These are phyloP conservation scores for Cotesia vestalis DNA, from an alignment of 1,140 invertebrate genomes.

Conservation along the genomic window DNA sequence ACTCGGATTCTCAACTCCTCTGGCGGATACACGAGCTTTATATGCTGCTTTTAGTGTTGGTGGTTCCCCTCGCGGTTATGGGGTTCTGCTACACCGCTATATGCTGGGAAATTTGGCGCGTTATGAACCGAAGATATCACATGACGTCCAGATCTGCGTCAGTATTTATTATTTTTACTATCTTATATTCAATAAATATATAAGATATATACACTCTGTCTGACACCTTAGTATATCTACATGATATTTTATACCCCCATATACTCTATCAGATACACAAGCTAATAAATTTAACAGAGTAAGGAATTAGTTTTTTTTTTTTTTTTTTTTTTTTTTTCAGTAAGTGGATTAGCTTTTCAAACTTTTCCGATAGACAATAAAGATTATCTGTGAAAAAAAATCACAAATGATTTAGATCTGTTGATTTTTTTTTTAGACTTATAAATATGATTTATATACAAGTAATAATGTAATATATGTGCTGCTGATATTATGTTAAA, in stretches of 20 bases:
- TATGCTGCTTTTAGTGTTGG: slow-evolving; percentile 73
- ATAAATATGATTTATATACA: too few relatives aligned
- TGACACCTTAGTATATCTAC: neutral
- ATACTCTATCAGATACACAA: too few relatives aligned
- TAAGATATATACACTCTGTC: neutral
- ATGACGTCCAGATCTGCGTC: slow-evolving; percentile 68
- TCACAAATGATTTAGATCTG: too few relatives aligned
- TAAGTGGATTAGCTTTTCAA: too few relatives aligned
- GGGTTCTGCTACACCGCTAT: slow-evolving; percentile 73
- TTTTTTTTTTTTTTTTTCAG: too few relatives aligned
- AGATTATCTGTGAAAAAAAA: too few relatives aligned
- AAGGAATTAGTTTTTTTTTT: too few relatives aligned
- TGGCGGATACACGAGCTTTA: slow-evolving; percentile 74
- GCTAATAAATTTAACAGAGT: too few relatives aligned
- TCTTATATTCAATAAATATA: slow-evolving; percentile 30
- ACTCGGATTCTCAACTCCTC: slow-evolving; percentile 64
- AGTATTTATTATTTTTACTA: slow-evolving; percentile 43
- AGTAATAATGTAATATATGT: too few relatives aligned
- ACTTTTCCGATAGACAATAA: too few relatives aligned
- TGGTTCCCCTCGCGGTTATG: slow-evolving; percentile 74
- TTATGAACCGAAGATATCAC: slow-evolving; percentile 67
- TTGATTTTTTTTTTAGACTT: too few relatives aligned
- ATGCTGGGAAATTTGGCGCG: slow-evolving; percentile 73
- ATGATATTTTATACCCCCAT: neutral
- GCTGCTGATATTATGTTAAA: too few relatives aligned